These are phyloP conservation scores for Halesus radiatus DNA, from an alignment of 1,140 invertebrate genomes.

Conservation along the genomic window DNA sequence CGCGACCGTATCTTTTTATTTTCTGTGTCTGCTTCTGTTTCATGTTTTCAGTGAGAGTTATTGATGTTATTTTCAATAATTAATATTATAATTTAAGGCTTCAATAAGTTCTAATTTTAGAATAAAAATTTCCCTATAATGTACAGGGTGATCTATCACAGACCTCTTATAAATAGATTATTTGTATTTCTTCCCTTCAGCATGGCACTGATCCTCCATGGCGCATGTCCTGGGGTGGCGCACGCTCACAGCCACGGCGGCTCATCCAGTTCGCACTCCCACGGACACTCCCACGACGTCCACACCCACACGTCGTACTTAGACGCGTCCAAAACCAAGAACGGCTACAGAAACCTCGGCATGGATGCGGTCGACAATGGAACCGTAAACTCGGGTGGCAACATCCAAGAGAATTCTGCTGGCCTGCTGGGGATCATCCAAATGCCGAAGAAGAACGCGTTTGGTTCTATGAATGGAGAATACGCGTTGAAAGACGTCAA, in stretches of 20 bases:
- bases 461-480: slow-evolving; percentile 52
- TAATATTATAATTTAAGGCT: too few relatives aligned
- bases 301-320: not conserved
- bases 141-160: too few relatives aligned
- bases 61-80: too few relatives aligned
- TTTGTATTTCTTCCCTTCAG: slow-evolving; percentile 64
- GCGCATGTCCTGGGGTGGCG: slow-evolving; percentile 63
- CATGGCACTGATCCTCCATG: slow-evolving; percentile 83
- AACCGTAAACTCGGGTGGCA: slow-evolving; percentile 1
- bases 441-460: slow-evolving; percentile 36
- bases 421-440: slow-evolving; percentile 30
- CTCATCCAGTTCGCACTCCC: slow-evolving; percentile 60
- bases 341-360: slow-evolving; percentile 54
- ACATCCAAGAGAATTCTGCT: not conserved
- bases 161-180: too few relatives aligned
- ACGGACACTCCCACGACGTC: slow-evolving; percentile 38
- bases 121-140: too few relatives aligned
- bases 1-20: too few relatives aligned
- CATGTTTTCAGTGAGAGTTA: too few relatives aligned
- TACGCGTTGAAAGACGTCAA: slow-evolving; percentile 45
- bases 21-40: too few relatives aligned
- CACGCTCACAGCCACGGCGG: slow-evolving; percentile 61
- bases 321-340: slow-evolving; percentile 58
- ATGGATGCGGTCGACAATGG: slow-evolving; percentile 43
- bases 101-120: too few relatives aligned